Evolutionary conservation across 2,888 invertebrate genomes (phyloP).

Genomic region (Tachina fera): DNA sequence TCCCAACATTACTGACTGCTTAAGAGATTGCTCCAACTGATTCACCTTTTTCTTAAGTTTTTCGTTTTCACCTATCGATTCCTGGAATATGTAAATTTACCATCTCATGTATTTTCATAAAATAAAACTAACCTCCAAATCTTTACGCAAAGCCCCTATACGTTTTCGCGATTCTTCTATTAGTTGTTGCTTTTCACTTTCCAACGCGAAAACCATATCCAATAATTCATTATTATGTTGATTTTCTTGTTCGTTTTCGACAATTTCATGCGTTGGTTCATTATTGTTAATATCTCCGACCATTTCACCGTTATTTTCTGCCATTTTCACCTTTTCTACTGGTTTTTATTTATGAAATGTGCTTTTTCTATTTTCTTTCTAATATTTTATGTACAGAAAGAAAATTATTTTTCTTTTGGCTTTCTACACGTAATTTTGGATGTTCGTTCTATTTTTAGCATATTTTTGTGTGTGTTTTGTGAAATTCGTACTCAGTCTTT

Average conservation of each 20-base stretch:
- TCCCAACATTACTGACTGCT: slow-evolving; percentile 81
- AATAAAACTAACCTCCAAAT: slow-evolving; percentile 80
- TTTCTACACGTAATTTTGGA: slow-evolving; percentile 53
- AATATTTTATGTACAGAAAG: slow-evolving; percentile 50
- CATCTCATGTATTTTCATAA: background rate
- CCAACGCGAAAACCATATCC: slow-evolving; percentile 81
- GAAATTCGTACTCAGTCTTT: slow-evolving; percentile 30
- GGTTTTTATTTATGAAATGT: slow-evolving; percentile 37
- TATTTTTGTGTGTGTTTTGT: slow-evolving; percentile 61
- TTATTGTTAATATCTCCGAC: slow-evolving; percentile 78
- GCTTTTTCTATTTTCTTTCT: slow-evolving; percentile 58
- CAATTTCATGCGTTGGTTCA: slow-evolving; percentile 38
- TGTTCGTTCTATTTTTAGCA: slow-evolving; percentile 74
- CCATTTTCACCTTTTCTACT: slow-evolving; percentile 73
- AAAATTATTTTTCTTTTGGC: slow-evolving; percentile 31
- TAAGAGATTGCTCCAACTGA: slow-evolving; percentile 80
- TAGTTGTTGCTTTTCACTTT: slow-evolving; percentile 82
- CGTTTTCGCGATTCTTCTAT: slow-evolving; percentile 81
- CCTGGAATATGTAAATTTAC: slow-evolving; percentile 73
- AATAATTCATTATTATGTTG: slow-evolving; percentile 78
- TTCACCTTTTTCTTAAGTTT: slow-evolving; percentile 78
- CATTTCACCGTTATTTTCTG: slow-evolving; percentile 74
- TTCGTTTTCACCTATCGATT: slow-evolving; percentile 79
- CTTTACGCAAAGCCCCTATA: slow-evolving; percentile 80
- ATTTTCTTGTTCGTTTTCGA: slow-evolving; percentile 36